Evolutionary conservation across 2,113 vertebrate species (phyloP).

Genomic region (Neogale vison): DNA sequence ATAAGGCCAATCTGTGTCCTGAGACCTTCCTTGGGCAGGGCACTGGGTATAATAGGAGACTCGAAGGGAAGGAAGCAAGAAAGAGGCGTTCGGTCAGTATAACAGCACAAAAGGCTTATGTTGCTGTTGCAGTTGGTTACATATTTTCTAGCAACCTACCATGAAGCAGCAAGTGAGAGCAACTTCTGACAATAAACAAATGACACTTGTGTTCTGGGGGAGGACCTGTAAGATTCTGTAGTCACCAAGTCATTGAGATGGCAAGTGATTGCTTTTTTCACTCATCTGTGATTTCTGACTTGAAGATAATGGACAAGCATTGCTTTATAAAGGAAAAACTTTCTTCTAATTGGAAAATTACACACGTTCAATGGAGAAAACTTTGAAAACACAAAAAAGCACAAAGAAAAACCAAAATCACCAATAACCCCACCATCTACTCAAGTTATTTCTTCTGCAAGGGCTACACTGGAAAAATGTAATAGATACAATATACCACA

Average conservation of each 20-base stretch:
- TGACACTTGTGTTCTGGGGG: neutral
- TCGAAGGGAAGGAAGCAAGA: neutral
- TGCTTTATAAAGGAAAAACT: neutral
- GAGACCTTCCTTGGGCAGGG: neutral
- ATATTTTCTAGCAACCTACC: neutral
- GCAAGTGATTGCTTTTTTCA: neutral
- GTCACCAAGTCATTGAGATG: neutral
- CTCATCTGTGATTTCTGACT: neutral
- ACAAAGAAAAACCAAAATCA: neutral
- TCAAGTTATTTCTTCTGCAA: neutral
- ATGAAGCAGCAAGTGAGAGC: neutral
- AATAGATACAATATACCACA: neutral
- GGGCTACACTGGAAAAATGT: neutral
- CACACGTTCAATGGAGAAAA: neutral
- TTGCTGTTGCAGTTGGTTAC: neutral
- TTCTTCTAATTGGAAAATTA: neutral
- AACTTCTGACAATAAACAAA: neutral
- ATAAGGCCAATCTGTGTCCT: neutral
- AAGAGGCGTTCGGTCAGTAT: neutral
- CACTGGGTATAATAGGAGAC: neutral
- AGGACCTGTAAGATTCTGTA: rapidly evolving
- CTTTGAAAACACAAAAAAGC: neutral
- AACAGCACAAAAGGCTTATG: neutral
- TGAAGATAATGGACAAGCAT: neutral
- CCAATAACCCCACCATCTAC: neutral